Base-by-base conservation (phyloP, 2,888 invertebrate species). In the Zygaena filipendulae region DNA sequence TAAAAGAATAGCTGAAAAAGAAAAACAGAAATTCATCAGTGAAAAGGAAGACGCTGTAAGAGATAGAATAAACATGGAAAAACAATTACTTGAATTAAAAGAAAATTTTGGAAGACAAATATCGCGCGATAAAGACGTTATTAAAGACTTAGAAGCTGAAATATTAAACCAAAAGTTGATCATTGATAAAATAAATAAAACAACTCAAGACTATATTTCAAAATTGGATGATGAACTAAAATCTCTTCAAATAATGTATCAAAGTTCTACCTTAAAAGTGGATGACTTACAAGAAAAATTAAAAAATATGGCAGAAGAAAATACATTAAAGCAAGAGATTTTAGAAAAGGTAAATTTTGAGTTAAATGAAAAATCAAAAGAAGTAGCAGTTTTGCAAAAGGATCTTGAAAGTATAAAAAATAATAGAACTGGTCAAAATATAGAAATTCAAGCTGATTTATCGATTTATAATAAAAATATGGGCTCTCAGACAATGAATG, bases 41-140 rank as follows among this genome's bases (percentile, higher is more conserved):
- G 77, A 77, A 40, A 75, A 75, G 47, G 74, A 75, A 47, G 63
- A 68, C 27, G 68, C 63, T 8, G 47, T 69, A 16, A 49, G 38
- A 37, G 66, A 68, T 22, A 59, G 49, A 49, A 30, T 52, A 10
- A 42, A 40, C 20, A 48, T 69, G 45, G 66, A 70, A 44, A 53
- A 50, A 30, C 48, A 62, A 40, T 42, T 79, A 11, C 28, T 37
- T 3, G 43, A 57, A 23, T 34, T 72, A 2, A 63, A 59, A 49
- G 37, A 46, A 16, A 53, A 55, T 39, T 49, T 69, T 28, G 49
- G 63, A 41, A 40, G 49, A n/a, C 57, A 71, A 52, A 55, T 56
- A 20, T 25, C 33, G 8, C 38, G 41, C 13, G 64, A 72, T 36
- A 49, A 56, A 43, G 31, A 32, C 16, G 32, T 59, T 2, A 75